These are phyloP conservation scores for Ondatra zibethicus DNA, from an alignment of 2,113 vertebrate species.

Conservation along the genomic window DNA sequence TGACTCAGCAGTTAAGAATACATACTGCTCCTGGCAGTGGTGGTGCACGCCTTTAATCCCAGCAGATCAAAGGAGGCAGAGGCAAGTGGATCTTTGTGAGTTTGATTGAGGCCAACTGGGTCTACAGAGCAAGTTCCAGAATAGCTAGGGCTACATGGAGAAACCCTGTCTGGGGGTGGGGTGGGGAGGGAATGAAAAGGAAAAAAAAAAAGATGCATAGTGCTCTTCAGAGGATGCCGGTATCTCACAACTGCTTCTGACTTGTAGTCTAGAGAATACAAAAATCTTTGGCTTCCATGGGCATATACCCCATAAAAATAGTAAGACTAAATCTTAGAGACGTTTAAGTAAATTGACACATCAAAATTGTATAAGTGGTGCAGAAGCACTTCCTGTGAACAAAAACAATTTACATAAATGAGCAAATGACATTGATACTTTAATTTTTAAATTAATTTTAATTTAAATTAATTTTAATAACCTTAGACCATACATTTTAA, in stretches of 20 bases:
- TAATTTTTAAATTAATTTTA: constrained; percentile 50
- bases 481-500: constrained; percentile 55
- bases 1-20: background rate
- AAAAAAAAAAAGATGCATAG: background rate
- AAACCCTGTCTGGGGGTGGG: background rate
- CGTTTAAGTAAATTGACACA: constrained; percentile 47
- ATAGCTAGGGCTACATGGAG: background rate
- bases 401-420: constrained; percentile 45
- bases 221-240: background rate
- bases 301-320: background rate
- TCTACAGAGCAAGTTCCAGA: background rate
- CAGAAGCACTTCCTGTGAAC: background rate
- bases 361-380: constrained; percentile 28
- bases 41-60: background rate
- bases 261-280: background rate
- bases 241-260: background rate
- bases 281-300: background rate
- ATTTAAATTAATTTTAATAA: constrained; percentile 58
- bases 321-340: background rate
- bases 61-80: background rate
- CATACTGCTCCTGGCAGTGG: background rate
- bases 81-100: background rate
- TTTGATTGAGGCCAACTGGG: background rate
- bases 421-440: constrained; percentile 2
- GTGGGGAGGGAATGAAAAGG: too few relatives aligned